Evolutionary conservation across 2,113 vertebrate genomes (phyloP).

Genomic region (Numida meleagris): DNA sequence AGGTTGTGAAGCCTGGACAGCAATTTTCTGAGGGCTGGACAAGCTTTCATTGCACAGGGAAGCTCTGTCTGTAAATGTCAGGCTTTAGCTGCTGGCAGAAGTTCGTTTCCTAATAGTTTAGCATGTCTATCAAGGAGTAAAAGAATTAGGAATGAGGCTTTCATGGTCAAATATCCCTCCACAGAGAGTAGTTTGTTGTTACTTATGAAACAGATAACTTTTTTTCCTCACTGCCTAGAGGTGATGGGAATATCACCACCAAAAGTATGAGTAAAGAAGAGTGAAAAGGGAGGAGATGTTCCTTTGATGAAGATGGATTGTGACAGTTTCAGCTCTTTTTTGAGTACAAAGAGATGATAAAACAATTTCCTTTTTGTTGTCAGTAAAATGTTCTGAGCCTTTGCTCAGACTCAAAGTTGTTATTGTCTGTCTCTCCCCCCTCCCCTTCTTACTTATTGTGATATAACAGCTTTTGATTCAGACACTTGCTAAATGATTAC

Average conservation of each 20-base stretch:
- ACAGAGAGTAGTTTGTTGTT: neutral
- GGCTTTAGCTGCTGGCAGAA: neutral
- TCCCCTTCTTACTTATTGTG: neutral
- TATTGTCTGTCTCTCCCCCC: fast-evolving
- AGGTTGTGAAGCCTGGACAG: neutral
- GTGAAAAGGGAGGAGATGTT: neutral
- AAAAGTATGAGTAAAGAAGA: neutral
- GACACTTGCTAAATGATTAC: neutral
- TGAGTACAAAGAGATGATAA: neutral
- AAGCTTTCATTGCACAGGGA: neutral
- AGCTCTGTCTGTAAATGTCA: neutral
- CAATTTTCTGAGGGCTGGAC: neutral
- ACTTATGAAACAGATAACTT: neutral
- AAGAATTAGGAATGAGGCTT: neutral
- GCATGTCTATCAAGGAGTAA: neutral
- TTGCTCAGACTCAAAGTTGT: neutral
- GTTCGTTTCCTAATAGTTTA: neutral
- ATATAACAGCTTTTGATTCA: neutral
- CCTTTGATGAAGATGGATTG: neutral
- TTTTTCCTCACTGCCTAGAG: neutral
- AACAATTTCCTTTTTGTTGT: neutral
- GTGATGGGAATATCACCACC: neutral
- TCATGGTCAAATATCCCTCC: neutral
- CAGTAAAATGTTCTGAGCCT: neutral
- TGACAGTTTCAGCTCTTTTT: neutral